Percentiles rank a stretch among this genome's conserved stretches.
These are phyloP conservation scores for Melanotaenia duboulayi DNA, from an alignment of 2,113 vertebrate species.

Conservation along the genomic window DNA sequence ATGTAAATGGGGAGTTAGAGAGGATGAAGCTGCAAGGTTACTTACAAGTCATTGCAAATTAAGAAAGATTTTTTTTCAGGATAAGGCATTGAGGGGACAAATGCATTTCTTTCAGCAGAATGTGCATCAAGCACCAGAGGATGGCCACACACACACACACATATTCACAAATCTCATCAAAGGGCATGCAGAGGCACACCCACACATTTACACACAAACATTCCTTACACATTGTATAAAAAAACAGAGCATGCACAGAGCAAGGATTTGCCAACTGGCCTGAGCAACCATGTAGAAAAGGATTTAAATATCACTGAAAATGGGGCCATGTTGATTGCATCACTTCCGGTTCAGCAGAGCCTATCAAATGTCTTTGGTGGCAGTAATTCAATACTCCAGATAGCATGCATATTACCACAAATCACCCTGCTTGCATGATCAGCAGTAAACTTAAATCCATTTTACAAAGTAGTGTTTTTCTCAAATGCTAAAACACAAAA, in stretches of 20 bases:
- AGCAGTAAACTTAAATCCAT: constrained; percentile 32
- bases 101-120: constrained; percentile 36
- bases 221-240: constrained; percentile 60
- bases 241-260: constrained; percentile 47
- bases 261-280: constrained; percentile 62
- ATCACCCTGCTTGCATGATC: constrained; percentile 34
- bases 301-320: constrained; percentile 82
- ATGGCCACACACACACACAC: constrained; percentile 42
- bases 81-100: neutral
- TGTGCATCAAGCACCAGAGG: constrained; percentile 58
- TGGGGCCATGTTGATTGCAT: constrained; percentile 74
- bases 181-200: constrained; percentile 36
- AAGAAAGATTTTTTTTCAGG: constrained; percentile 16
- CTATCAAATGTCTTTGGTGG: constrained; percentile 70
- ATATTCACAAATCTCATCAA: constrained; percentile 68
- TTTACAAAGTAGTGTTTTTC: neutral
- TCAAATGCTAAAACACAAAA: too few species aligned
- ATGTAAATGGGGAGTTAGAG: neutral
- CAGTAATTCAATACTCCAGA: constrained; percentile 59
- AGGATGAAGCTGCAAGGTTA: constrained; percentile 23
- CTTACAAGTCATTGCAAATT: constrained; percentile 24
- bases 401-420: constrained; percentile 43
- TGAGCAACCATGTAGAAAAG: constrained; percentile 69
- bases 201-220: constrained; percentile 56
- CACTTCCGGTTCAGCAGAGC: constrained; percentile 75